phyloP scores from a whole-genome alignment of 2,113 vertebrate genomes.

The Puntigrus tetrazona region DNA sequence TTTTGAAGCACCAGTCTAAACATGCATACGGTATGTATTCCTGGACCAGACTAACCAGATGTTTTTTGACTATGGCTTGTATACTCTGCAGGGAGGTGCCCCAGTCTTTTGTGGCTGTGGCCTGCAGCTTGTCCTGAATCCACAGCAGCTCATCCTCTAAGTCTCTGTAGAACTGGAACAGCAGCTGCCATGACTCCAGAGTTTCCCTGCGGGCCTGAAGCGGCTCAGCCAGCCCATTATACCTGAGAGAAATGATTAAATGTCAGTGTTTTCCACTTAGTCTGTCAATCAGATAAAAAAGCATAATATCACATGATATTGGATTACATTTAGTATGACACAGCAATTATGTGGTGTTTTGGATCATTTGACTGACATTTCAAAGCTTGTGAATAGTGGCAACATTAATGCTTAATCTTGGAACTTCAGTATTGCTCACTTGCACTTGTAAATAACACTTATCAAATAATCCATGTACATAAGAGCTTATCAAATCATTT shows the following conservation, averaged over 20 bases:
- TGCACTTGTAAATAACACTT: background rate
- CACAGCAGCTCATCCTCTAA: conserved; percentile 82
- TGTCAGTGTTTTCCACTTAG: background rate
- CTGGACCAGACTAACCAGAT: conserved; percentile 75
- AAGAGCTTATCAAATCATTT: background rate
- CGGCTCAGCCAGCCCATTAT: conserved; percentile 75
- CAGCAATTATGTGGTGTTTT: background rate
- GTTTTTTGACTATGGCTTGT: conserved; percentile 80
- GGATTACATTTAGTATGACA: background rate
- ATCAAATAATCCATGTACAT: background rate
- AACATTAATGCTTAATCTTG: background rate
- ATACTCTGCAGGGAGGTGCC: conserved; percentile 74
- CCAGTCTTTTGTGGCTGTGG: conserved; percentile 70
- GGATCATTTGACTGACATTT: background rate
- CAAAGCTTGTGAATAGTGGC: background rate
- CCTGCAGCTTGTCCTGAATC: conserved; percentile 79
- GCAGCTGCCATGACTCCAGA: conserved; percentile 80
- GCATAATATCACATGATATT: background rate
- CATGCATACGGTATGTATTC: background rate
- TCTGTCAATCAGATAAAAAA: background rate
- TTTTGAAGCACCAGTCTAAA: background rate
- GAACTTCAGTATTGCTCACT: background rate
- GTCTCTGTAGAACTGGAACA: conserved; percentile 84
- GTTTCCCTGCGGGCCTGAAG: conserved; percentile 72
- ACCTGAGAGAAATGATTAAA: conserved; percentile 68